Percentiles rank a stretch among this genome's conserved stretches.
Conservation (phyloP, 2,797 vertebrate genomes). For the Pangasius krempfi region DNA sequence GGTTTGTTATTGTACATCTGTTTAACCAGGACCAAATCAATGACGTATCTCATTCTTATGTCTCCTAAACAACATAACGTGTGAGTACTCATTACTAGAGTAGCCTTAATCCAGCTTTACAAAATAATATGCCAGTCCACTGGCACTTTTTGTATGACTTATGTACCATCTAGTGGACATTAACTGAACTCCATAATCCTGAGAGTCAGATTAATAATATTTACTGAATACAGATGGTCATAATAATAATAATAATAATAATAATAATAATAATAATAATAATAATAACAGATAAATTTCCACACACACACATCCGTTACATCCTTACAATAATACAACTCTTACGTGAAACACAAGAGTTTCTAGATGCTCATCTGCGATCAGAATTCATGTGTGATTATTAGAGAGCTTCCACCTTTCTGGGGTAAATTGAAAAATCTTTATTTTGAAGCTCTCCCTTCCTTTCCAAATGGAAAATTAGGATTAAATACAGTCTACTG, state of each 20-base stretch:
- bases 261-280: not conserved
- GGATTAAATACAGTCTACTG: not conserved
- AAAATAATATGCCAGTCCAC: not conserved
- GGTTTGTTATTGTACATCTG: not conserved
- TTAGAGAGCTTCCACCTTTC: not conserved
- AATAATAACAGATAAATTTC: not conserved
- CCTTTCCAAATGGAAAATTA: not conserved
- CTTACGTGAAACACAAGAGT: not conserved
- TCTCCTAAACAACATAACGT: not conserved
- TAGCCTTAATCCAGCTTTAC: not conserved
- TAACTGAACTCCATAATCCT: not conserved
- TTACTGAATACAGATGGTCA: not conserved
- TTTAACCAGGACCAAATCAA: not conserved
- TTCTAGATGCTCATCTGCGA: not conserved
- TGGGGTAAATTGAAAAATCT: not conserved
- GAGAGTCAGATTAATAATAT: not conserved
- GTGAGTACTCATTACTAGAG: not conserved
- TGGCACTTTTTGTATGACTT: not conserved
- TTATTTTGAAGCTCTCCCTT: not conserved
- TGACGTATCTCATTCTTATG: too few species aligned
- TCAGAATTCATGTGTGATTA: not conserved
- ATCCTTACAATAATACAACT: not conserved
- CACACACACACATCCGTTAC: not conserved
- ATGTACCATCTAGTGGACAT: not conserved
- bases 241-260: not conserved